Percentiles rank a stretch among this genome's conserved stretches.
Conservation (phyloP, 2,797 vertebrate species). For the Sebastes matsubarae region DNA sequence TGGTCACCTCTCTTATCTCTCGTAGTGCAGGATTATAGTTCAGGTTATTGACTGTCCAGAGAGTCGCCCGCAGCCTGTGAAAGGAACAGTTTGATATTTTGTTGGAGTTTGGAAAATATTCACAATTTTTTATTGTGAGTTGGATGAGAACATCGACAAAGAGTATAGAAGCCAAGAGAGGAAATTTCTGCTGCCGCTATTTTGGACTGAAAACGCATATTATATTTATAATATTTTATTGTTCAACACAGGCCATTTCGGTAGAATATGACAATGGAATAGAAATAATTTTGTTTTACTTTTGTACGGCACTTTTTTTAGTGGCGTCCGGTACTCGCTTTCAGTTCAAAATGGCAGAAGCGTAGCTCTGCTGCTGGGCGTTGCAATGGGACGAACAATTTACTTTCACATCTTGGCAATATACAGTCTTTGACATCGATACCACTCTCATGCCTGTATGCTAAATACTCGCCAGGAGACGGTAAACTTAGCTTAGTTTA, state of each 20-base stretch:
- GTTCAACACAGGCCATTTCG: not conserved
- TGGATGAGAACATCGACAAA: not conserved
- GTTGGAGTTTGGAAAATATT: not conserved
- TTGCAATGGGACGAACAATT: no score
- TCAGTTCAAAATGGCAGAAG: no score
- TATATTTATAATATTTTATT: not conserved
- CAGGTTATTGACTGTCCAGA: constrained; percentile 18
- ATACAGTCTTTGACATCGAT: not conserved
- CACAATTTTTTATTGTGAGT: not conserved
- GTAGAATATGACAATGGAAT: no score
- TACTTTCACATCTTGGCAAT: no score
- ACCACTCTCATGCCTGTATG: not conserved
- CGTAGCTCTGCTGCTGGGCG: no score
- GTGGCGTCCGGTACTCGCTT: no score
- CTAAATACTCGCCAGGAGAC: not conserved
- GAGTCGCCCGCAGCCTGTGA: not conserved
- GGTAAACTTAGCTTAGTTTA: not conserved
- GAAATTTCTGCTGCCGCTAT: no score
- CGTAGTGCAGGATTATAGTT: constrained; percentile 14
- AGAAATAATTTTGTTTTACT: no score
- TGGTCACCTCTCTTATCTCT: constrained; percentile 47
- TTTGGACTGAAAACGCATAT: no score
- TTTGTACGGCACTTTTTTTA: no score
- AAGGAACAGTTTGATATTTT: constrained; percentile 1
- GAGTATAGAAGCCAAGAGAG: no score